phyloP scores from a whole-genome alignment of 2,113 vertebrate species.

The Furnarius figulus region DNA sequence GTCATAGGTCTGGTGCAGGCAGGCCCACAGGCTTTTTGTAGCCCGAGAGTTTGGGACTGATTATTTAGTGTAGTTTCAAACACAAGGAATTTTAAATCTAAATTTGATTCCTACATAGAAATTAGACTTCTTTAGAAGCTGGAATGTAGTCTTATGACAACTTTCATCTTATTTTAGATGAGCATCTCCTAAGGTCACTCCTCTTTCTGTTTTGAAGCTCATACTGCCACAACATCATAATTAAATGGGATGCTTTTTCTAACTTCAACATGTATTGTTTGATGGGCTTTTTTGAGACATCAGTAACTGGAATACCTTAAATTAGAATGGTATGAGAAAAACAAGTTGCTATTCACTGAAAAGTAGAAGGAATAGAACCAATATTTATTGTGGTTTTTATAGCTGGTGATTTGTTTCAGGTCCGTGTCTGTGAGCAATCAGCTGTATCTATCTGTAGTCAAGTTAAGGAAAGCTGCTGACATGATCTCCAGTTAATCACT shows the following conservation, averaged over 20 bases:
- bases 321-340: background rate
- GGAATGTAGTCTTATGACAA: background rate
- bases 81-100: background rate
- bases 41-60: background rate
- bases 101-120: conserved; percentile 40
- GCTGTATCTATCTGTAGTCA: background rate
- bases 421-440: background rate
- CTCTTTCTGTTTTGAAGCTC: conserved; percentile 31
- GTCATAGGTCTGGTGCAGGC: background rate
- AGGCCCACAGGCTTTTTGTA: background rate
- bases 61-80: background rate
- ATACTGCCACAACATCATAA: conserved; percentile 15
- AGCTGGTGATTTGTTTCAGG: background rate
- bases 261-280: conserved; percentile 45
- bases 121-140: conserved; percentile 18
- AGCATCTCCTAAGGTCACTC: background rate
- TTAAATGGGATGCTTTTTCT: conserved; percentile 58
- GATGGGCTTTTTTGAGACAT: background rate
- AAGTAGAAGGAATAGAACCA: background rate
- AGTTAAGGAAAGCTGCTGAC: background rate
- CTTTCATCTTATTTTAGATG: conserved; percentile 49
- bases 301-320: background rate
- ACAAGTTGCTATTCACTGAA: background rate
- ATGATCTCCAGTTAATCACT: conserved; percentile 7
- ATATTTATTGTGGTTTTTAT: background rate